These are phyloP conservation scores for Drosophila mettleri DNA, from an alignment of 2,888 invertebrate species.

Conservation along the genomic window DNA sequence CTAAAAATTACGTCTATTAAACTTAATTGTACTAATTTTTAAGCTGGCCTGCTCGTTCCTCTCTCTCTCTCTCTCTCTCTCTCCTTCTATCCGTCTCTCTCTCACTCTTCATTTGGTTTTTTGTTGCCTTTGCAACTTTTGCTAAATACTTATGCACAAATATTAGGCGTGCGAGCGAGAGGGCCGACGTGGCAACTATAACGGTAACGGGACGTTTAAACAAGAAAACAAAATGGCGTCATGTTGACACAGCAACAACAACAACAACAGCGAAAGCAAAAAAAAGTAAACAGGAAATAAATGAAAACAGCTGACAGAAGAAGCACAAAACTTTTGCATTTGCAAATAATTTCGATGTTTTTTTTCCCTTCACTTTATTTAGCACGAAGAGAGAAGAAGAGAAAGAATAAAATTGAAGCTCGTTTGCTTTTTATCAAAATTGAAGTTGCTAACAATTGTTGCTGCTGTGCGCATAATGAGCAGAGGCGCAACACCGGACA, in stretches of 20 bases:
- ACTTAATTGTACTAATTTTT: slow-evolving; percentile 75
- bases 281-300: slow-evolving; percentile 11
- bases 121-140: slow-evolving; percentile 34
- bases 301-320: slow-evolving; percentile 31
- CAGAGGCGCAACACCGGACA: neutral
- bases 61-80: slow-evolving; percentile 2
- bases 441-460: slow-evolving; percentile 46
- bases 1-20: slow-evolving; percentile 77
- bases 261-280: slow-evolving; percentile 6
- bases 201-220: slow-evolving; percentile 48
- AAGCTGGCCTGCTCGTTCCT: slow-evolving; percentile 30
- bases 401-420: slow-evolving; percentile 62
- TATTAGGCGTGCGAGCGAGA: slow-evolving; percentile 42
- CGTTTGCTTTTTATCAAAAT: slow-evolving; percentile 65
- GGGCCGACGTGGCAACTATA: slow-evolving; percentile 20
- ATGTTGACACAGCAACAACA: slow-evolving; percentile 53
- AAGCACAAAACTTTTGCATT: slow-evolving; percentile 48
- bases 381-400: no score
- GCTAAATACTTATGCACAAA: slow-evolving; percentile 63
- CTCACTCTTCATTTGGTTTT: slow-evolving; percentile 4
- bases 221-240: slow-evolving; percentile 68
- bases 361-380: slow-evolving; percentile 5
- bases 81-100: slow-evolving; percentile 17
- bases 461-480: slow-evolving; percentile 21
- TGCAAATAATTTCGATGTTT: slow-evolving; percentile 18